Evolutionary conservation across 2,797 vertebrate species (phyloP).

Genomic region (Sebastes melanostomus): DNA sequence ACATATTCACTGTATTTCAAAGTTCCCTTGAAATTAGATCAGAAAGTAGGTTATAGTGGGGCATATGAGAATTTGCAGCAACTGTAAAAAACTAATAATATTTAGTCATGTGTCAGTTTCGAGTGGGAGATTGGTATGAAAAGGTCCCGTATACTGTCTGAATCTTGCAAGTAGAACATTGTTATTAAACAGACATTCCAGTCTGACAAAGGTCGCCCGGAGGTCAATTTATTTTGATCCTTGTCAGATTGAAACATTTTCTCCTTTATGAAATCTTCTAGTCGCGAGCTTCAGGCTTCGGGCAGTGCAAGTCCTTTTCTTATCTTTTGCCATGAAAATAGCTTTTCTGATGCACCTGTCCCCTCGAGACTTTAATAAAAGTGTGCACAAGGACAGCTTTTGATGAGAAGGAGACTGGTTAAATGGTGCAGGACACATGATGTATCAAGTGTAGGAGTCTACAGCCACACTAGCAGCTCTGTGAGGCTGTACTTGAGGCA

Average conservation of each 20-base stretch:
- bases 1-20: conserved; percentile 5
- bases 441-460: not conserved
- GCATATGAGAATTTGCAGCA: not conserved
- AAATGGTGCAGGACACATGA: conserved; percentile 2
- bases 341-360: conserved; percentile 39
- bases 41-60: conserved; percentile 12
- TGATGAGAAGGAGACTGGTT: conserved; percentile 2
- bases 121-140: conserved; percentile 1
- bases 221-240: conserved; percentile 44
- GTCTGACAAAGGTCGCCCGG: not conserved
- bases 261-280: conserved; percentile 32
- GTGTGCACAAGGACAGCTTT: conserved; percentile 17
- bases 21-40: conserved; percentile 29
- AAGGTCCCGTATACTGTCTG: not conserved
- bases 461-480: not conserved
- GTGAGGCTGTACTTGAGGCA: not conserved
- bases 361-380: conserved; percentile 30
- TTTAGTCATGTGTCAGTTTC: not conserved
- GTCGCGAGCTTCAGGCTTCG: not conserved
- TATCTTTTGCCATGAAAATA: conserved; percentile 33
- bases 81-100: not conserved
- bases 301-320: conserved; percentile 28
- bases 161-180: not conserved
- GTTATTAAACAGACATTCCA: conserved; percentile 29
- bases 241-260: conserved; percentile 21